These are phyloP conservation scores for Doris montereyensis DNA, from an alignment of 2,888 invertebrate species.

Conservation along the genomic window DNA sequence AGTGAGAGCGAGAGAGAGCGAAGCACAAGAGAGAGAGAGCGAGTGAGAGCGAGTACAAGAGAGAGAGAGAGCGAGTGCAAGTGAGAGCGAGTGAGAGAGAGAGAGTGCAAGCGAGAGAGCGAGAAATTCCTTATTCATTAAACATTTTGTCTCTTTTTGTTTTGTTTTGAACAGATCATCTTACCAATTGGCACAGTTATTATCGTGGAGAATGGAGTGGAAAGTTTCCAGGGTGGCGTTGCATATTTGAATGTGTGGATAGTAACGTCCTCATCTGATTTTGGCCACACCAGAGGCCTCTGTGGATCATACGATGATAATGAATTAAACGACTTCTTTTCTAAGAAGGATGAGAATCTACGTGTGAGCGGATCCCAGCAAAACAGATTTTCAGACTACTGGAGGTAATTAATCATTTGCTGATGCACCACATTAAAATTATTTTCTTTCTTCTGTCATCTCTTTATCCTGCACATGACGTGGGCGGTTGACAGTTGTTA, in stretches of 20 bases:
- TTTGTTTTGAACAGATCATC: conserved; percentile 48
- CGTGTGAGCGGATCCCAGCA: conserved; percentile 31
- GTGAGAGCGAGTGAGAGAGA: too few relatives aligned
- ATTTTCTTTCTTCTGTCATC: too few relatives aligned
- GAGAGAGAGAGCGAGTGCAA: too few relatives aligned
- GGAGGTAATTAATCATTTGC: conserved; percentile 41
- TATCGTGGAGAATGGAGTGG: conserved; percentile 35
- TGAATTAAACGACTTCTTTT: conserved; percentile 50
- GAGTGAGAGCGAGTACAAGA: too few relatives aligned
- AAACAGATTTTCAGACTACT: conserved; percentile 32
- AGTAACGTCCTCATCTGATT: conserved; percentile 57
- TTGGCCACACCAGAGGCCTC: conserved; percentile 56
- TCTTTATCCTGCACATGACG: too few relatives aligned
- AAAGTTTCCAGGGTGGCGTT: neutral
- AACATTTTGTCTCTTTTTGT: neutral
- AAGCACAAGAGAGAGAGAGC: too few relatives aligned
- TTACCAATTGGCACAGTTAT: conserved; percentile 56
- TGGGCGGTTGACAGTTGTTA: too few relatives aligned
- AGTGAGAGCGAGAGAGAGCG: too few relatives aligned
- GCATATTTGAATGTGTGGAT: conserved; percentile 54
- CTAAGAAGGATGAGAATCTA: conserved; percentile 45
- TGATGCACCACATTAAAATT: too few relatives aligned
- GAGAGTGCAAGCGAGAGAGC: too few relatives aligned
- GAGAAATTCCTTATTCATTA: too few relatives aligned
- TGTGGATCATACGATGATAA: conserved; percentile 60